A percentile compares a stretch with the other conserved stretches of the same genome.
Evolutionary conservation across 2,113 vertebrate genomes (phyloP).

Genomic region (Sapayoa aenigma): DNA sequence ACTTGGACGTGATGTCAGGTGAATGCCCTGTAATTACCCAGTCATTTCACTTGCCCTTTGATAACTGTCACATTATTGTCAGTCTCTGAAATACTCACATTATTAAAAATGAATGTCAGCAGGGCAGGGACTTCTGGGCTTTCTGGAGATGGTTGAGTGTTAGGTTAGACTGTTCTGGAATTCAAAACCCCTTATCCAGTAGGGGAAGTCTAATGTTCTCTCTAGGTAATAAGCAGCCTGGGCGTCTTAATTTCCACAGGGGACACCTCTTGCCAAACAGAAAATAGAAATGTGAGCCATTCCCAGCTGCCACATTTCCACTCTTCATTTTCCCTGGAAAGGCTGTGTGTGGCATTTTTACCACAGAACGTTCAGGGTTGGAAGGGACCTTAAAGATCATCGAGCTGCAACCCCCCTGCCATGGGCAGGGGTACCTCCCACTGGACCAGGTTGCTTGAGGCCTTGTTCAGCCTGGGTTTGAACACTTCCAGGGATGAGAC

Average conservation of each 20-base stretch:
- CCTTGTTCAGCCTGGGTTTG: not conserved
- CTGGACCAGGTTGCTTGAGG: not conserved
- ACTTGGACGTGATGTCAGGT: conserved; percentile 38
- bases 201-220: not conserved
- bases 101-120: not conserved
- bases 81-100: not conserved
- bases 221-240: not conserved
- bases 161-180: not conserved
- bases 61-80: not conserved
- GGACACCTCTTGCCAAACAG: not conserved
- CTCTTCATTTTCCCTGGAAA: not conserved
- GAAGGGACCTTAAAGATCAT: not conserved
- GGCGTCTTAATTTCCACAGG: accelerated
- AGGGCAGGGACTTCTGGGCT: not conserved
- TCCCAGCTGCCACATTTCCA: not conserved
- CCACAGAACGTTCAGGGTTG: not conserved
- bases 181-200: not conserved
- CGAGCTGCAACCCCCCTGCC: not conserved
- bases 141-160: not conserved
- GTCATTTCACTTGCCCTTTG: conserved; percentile 15
- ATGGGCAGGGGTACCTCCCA: not conserved
- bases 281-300: not conserved
- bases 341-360: not conserved
- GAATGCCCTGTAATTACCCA: conserved; percentile 42
- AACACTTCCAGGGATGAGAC: not conserved